Evolutionary conservation across 2,888 invertebrate genomes (phyloP), one percentile per base, ranked within the genome.

Genomic region (Ceratothoa steindachneri): DNA sequence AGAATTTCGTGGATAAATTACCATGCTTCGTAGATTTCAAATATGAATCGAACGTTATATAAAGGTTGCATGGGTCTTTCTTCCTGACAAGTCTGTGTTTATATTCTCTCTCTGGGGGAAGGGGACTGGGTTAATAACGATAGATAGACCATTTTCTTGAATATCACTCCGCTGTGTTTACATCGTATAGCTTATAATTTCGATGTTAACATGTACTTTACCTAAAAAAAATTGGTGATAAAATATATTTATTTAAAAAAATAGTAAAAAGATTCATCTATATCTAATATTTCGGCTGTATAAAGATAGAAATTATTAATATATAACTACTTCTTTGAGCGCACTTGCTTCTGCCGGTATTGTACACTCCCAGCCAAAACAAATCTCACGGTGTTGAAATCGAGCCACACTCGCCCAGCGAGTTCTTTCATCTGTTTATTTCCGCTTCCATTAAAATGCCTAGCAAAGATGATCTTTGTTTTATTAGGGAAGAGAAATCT

Each of bases 391-490:
- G n/a, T n/a, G n/a, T n/a, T n/a, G n/a, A n/a, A n/a, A n/a, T n/a
- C n/a, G n/a, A n/a, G n/a, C 53, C 29, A n/a, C 75, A 75, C 71
- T 75, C 72, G 73, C 71, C 65, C 52, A 69, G 68, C 69, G 78
- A 73, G 73, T 72, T 75, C 60, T 24, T 22, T n/a, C n/a, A n/a
- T n/a, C n/a, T n/a, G n/a, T n/a, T n/a, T n/a, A n/a, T n/a, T 29
- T 22, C 30, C 22, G 24, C n/a, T 22, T n/a, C 30, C 15, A 22
- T 70, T 24, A 60, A 70, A 74, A 82, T 82, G 82, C 82, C 82
- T 29, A 82, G 82, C 81, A 82, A 81, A 77, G 81, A 82, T 60
- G 81, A 81, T 68, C 73, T 81, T 73, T 80, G 81, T 74, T 80
- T 81, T 68, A 71, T 80, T 29, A 75, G 72, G 53, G 77, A 80